phyloP scores from a whole-genome alignment of 2,113 vertebrate species.

The Pollachius pollachius region DNA sequence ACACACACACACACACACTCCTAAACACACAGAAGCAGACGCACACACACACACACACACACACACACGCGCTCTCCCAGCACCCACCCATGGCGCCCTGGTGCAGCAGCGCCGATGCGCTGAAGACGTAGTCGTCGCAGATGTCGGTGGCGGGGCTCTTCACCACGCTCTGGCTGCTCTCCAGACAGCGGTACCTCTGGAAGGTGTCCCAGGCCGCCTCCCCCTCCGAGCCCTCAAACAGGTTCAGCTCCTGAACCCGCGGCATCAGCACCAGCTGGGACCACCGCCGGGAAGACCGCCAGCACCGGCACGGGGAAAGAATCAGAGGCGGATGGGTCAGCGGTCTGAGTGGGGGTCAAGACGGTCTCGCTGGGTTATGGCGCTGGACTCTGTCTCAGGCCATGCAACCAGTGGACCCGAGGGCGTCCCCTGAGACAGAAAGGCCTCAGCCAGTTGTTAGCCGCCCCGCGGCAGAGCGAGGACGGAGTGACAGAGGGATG shows the following conservation, averaged over 20 bases:
- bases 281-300: too few species aligned
- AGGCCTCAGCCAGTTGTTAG: too few species aligned
- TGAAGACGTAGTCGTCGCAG: conserved; percentile 91
- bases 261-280: conserved; percentile 91
- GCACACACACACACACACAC: not conserved
- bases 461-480: too few species aligned
- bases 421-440: too few species aligned
- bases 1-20: not conserved
- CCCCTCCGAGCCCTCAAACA: conserved; percentile 82
- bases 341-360: too few species aligned
- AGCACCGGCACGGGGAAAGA: too few species aligned
- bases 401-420: too few species aligned
- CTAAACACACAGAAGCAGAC: too few species aligned
- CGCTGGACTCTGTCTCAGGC: too few species aligned
- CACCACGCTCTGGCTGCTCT: conserved; percentile 90
- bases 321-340: too few species aligned
- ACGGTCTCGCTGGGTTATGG: too few species aligned
- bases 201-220: conserved; percentile 91
- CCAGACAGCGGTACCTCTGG: conserved; percentile 92
- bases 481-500: too few species aligned
- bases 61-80: not conserved
- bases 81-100: conserved; percentile 82
- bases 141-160: conserved; percentile 92
- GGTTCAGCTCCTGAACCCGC: conserved; percentile 85
- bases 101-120: conserved; percentile 90